A percentile compares a stretch with the other conserved stretches of the same genome.
phyloP scores from a whole-genome alignment of 1,140 invertebrate genomes.

The Trinorchestia longiramus region DNA sequence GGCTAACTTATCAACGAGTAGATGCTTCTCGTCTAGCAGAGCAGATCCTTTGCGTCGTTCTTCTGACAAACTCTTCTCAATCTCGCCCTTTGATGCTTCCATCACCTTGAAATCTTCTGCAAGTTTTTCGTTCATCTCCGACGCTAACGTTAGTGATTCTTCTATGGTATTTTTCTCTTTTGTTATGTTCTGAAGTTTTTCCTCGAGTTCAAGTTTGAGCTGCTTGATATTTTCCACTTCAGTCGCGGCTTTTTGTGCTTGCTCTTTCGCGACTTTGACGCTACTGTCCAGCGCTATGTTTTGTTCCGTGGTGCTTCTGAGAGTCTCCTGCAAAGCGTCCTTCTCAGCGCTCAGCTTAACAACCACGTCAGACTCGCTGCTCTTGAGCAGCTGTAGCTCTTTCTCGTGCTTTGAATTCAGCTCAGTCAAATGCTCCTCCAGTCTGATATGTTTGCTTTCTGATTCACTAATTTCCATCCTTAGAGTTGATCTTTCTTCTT shows the following conservation, averaged over 20 bases:
- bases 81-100: neutral
- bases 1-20: conserved; percentile 3
- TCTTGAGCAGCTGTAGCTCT: neutral
- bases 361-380: neutral
- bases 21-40: neutral
- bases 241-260: neutral
- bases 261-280: neutral
- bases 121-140: neutral
- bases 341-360: neutral
- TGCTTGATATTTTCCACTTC: neutral
- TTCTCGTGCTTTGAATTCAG: neutral
- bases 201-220: neutral
- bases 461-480: neutral
- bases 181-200: neutral
- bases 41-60: neutral
- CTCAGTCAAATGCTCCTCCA: neutral
- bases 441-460: too few relatives aligned
- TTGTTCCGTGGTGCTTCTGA: neutral
- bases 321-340: neutral
- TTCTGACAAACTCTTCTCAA: neutral
- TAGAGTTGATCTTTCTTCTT: neutral
- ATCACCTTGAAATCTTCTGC: neutral
- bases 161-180: neutral
- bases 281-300: neutral
- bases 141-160: neutral